These are phyloP conservation scores for Nebria brevicollis DNA, from an alignment of 2,888 invertebrate genomes.

Conservation along the genomic window DNA sequence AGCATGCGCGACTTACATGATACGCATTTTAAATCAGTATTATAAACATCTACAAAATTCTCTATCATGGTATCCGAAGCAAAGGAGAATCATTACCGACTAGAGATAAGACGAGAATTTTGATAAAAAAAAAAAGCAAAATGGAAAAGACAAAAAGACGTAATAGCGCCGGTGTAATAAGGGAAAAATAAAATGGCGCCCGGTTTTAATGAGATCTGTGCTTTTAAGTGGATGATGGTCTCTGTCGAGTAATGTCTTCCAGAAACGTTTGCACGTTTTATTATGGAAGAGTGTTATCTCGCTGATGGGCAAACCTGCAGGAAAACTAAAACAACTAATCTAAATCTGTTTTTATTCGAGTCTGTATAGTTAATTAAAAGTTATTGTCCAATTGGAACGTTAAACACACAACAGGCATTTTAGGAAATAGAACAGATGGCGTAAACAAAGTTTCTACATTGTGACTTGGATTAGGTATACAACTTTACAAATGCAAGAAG, in stretches of 20 bases:
- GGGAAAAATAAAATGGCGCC: constrained; percentile 2
- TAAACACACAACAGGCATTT: not conserved
- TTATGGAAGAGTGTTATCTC: constrained; percentile 1
- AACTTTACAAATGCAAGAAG: too few relatives aligned
- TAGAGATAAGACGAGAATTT: constrained; percentile 3
- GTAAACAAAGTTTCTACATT: not conserved
- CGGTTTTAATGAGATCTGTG: constrained; percentile 11
- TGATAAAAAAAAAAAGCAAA: not conserved
- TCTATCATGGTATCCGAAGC: not conserved
- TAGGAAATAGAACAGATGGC: not conserved
- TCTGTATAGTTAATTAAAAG: not conserved
- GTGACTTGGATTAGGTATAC: not conserved
- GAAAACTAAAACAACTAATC: not conserved
- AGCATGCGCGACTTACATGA: not conserved
- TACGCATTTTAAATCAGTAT: constrained; percentile 14
- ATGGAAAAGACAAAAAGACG: not conserved
- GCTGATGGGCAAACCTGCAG: not conserved
- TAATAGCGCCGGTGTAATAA: not conserved
- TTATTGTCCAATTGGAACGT: not conserved
- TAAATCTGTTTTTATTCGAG: not conserved
- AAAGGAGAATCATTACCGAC: not conserved
- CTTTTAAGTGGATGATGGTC: constrained; percentile 12
- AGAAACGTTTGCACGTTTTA: constrained; percentile 1
- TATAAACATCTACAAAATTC: not conserved
- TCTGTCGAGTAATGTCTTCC: not conserved